A percentile compares a stretch with the other conserved stretches of the same genome.
phyloP scores from a whole-genome alignment of 2,113 vertebrate genomes.

The Macrotis lagotis region DNA sequence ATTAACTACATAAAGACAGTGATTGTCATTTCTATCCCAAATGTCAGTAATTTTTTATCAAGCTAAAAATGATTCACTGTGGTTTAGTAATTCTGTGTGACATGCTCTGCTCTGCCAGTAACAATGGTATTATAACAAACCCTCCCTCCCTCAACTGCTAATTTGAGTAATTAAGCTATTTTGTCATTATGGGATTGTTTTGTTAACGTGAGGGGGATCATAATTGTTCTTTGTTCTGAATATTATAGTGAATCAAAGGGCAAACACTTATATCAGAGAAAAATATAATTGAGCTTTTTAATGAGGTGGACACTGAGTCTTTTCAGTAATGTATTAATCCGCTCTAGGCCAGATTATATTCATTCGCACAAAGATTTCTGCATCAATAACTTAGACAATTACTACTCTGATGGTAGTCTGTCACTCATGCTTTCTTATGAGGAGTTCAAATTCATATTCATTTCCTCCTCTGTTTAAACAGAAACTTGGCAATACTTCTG shows the following conservation, averaged over 20 bases:
- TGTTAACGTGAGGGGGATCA: conserved; percentile 59
- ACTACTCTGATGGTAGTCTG: conserved; percentile 51
- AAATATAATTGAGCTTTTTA: conserved; percentile 54
- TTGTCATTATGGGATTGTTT: conserved; percentile 65
- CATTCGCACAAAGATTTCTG: conserved; percentile 66
- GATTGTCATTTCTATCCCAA: conserved; percentile 65
- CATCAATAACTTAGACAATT: conserved; percentile 62
- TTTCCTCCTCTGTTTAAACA: conserved; percentile 78
- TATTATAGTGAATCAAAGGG: conserved; percentile 55
- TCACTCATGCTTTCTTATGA: conserved; percentile 73
- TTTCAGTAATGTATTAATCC: conserved; percentile 41
- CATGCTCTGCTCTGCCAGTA: conserved; percentile 69
- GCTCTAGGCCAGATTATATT: conserved; percentile 50
- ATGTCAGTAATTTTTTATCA: conserved; percentile 77
- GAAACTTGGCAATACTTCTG: conserved; percentile 70
- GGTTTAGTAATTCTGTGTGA: conserved; percentile 72
- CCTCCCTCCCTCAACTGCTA: conserved; percentile 52
- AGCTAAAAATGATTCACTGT: conserved; percentile 76
- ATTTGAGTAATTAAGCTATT: conserved; percentile 58
- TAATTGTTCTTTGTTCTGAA: conserved; percentile 63
- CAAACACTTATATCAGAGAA: conserved; percentile 52
- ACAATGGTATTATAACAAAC: conserved; percentile 71
- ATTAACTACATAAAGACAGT: conserved; percentile 71
- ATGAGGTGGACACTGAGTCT: conserved; percentile 47
- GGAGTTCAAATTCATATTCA: conserved; percentile 74